phyloP scores from a whole-genome alignment of 1,140 invertebrate species.

The Drosophila sucinea region DNA sequence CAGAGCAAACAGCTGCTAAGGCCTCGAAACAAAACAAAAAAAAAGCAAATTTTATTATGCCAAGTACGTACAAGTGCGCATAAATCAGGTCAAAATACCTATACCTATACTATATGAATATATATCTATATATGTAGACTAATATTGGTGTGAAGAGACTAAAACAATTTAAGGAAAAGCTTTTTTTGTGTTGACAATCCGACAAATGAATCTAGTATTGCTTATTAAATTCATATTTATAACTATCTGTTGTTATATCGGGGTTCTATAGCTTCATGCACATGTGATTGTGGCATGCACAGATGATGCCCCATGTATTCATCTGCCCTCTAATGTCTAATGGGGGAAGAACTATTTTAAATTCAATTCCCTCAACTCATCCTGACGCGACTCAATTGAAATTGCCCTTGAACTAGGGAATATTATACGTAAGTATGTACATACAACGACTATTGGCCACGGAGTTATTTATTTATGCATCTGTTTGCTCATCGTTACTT shows the following conservation, averaged over 20 bases:
- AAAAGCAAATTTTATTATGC: neutral
- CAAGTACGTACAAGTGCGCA: constrained; percentile 7
- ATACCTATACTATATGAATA: neutral
- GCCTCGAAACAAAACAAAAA: neutral
- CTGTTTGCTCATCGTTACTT: constrained; percentile 3
- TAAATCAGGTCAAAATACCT: constrained; percentile 9
- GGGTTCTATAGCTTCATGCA: neutral
- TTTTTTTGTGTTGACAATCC: neutral
- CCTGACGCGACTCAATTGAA: constrained; percentile 2
- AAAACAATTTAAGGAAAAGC: constrained; percentile 3
- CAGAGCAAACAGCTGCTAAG: neutral
- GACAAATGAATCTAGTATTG: neutral
- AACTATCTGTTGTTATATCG: neutral
- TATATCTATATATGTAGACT: neutral
- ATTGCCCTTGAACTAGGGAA: constrained; percentile 16
- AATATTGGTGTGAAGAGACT: neutral
- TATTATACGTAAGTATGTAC: neutral
- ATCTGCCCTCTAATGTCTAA: constrained; percentile 7
- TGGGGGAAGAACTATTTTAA: constrained; percentile 12
- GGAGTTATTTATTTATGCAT: constrained; percentile 18
- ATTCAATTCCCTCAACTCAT: constrained; percentile 14
- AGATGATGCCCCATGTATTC: neutral
- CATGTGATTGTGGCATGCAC: constrained; percentile 11
- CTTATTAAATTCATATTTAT: constrained; percentile 7
- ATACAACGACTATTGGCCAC: constrained; percentile 1